Evolutionary conservation across 2,113 vertebrate genomes (phyloP).

Genomic region (Sinocyclocheilus anshuiensis): DNA sequence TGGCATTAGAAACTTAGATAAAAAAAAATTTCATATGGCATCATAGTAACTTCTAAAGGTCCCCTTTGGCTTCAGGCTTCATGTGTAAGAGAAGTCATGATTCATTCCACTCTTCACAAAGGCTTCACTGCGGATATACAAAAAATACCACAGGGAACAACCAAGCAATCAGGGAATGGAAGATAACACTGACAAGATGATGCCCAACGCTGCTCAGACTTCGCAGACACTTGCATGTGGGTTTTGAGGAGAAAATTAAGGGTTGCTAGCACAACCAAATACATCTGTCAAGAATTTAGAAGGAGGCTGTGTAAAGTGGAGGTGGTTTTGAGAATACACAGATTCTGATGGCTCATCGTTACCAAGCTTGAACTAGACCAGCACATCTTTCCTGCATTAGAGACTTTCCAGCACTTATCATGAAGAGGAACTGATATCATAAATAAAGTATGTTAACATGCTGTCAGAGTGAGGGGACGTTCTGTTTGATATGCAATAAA

Average conservation of each 20-base stretch:
- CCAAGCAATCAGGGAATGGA: slow-evolving; percentile 38
- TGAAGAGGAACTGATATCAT: slow-evolving; percentile 42
- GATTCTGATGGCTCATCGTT: slow-evolving; percentile 38
- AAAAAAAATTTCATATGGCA: background rate
- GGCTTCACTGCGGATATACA: slow-evolving; percentile 39
- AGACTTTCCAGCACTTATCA: slow-evolving; percentile 20
- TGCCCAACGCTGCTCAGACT: background rate
- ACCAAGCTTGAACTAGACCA: background rate
- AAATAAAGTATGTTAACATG: slow-evolving; percentile 41
- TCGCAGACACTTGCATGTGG: slow-evolving; percentile 6
- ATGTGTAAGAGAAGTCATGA: slow-evolving; percentile 7
- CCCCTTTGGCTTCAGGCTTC: background rate
- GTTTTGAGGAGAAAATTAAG: slow-evolving; percentile 49
- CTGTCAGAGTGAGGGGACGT: slow-evolving; percentile 25
- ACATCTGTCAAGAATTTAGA: slow-evolving; percentile 48
- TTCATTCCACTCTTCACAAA: background rate
- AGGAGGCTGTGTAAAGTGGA: background rate
- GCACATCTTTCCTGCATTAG: slow-evolving; percentile 50
- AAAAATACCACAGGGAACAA: slow-evolving; percentile 41
- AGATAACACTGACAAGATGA: slow-evolving; percentile 27
- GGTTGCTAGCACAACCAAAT: slow-evolving; percentile 53
- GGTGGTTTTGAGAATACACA: slow-evolving; percentile 30
- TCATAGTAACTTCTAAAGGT: background rate
- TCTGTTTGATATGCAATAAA: slow-evolving; percentile 37
- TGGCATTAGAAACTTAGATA: background rate